Conservation (phyloP, 2,113 vertebrate species). For the Anoura caudifer region DNA sequence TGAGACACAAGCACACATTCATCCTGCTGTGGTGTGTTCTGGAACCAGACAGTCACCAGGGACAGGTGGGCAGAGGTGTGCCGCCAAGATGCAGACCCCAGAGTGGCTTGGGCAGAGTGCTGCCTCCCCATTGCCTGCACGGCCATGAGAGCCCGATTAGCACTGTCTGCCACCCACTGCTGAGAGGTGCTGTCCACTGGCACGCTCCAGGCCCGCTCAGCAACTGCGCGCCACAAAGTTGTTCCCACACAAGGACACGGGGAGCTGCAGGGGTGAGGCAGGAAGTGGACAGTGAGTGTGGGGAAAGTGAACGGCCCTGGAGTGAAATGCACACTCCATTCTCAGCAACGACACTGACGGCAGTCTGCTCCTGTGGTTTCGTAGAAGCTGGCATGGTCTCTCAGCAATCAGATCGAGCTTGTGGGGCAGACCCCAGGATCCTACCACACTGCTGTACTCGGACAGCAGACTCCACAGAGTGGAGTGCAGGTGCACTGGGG, state of each 20-base stretch:
- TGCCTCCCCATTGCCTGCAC: conserved; percentile 22
- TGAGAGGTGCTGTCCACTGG: conserved; percentile 66
- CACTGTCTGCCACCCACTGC: conserved; percentile 75
- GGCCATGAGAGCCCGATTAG: conserved; percentile 71
- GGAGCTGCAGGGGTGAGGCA: neutral
- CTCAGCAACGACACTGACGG: neutral
- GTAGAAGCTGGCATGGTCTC: neutral
- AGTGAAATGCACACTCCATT: neutral
- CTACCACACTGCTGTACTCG: neutral
- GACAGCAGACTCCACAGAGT: neutral
- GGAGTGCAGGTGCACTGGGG: fast-evolving
- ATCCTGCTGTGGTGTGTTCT: fast-evolving
- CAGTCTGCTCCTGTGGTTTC: neutral
- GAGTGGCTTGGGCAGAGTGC: neutral
- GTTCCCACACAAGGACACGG: conserved; percentile 30
- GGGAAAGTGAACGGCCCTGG: neutral
- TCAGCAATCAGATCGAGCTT: neutral
- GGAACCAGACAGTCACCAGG: neutral
- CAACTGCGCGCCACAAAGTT: conserved; percentile 42
- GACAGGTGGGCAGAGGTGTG: fast-evolving
- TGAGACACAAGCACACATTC: neutral
- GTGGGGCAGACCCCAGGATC: neutral
- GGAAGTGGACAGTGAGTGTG: neutral
- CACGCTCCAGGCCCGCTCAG: neutral
- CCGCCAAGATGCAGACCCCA: neutral